Conservation (phyloP, 2,888 invertebrate species). For the Erebia ligea region DNA sequence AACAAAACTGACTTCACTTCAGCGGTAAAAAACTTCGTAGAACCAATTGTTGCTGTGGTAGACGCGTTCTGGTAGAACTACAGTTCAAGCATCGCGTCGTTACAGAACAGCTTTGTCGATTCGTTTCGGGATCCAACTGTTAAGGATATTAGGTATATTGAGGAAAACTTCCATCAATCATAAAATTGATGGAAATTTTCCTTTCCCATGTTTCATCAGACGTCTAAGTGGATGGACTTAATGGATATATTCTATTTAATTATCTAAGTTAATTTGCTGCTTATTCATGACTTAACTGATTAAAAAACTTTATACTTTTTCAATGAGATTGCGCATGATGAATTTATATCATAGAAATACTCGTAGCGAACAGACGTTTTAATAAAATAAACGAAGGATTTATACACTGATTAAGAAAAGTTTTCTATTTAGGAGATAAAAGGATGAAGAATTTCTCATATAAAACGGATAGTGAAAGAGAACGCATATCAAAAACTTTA, state of each 20-base stretch:
- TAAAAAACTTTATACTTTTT: constrained; percentile 7
- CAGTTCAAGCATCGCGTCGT: no score
- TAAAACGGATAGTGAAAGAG: no score
- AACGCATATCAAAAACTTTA: no score
- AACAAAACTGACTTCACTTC: neutral
- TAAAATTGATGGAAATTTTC: no score
- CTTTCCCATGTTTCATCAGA: neutral
- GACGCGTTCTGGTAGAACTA: no score
- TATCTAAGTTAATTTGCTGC: neutral
- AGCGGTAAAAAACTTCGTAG: no score
- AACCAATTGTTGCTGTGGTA: no score
- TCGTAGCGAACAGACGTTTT: neutral
- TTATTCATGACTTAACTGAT: neutral
- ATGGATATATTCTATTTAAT: neutral
- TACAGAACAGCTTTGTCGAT: no score
- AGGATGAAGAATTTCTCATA: neutral
- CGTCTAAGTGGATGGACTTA: neutral
- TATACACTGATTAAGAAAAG: neutral
- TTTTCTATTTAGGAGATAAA: neutral
- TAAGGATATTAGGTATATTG: no score
- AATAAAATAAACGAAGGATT: neutral
- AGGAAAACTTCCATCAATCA: no score
- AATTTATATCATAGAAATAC: no score
- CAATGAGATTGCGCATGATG: neutral
- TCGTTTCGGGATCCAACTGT: neutral